Conservation (phyloP, 2,888 invertebrate species). For the Muschampia plurimacula region DNA sequence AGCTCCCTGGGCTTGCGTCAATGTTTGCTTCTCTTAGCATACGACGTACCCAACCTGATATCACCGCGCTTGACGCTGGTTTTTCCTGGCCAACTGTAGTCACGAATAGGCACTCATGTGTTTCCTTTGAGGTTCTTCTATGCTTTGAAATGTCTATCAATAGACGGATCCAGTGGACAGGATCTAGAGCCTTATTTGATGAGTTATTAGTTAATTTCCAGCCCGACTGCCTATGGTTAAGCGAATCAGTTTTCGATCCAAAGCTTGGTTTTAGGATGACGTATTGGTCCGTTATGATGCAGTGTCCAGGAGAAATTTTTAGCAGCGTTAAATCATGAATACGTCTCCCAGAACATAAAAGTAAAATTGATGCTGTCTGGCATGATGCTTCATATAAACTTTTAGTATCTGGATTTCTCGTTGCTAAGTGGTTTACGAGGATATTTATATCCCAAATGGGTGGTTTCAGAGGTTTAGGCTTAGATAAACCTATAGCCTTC, state of each 20-base stretch:
- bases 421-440: not conserved
- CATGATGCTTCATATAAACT: not conserved
- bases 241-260: not conserved
- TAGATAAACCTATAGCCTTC: conserved; percentile 8
- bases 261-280: not conserved
- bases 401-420: not conserved
- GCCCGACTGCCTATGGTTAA: not conserved
- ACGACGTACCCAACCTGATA: conserved; percentile 1
- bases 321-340: not conserved
- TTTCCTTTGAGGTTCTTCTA: not conserved
- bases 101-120: not conserved
- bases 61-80: not conserved
- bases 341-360: not conserved
- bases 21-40: not conserved
- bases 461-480: not conserved
- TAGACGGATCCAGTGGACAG: not conserved
- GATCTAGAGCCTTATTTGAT: not conserved
- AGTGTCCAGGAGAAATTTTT: not conserved
- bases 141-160: not conserved
- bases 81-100: not conserved
- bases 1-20: not conserved
- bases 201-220: not conserved
- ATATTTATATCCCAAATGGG: conserved; percentile 2
- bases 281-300: not conserved
- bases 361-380: not conserved